phyloP scores from a whole-genome alignment of 1,140 invertebrate species.

The Eumaeus atala region DNA sequence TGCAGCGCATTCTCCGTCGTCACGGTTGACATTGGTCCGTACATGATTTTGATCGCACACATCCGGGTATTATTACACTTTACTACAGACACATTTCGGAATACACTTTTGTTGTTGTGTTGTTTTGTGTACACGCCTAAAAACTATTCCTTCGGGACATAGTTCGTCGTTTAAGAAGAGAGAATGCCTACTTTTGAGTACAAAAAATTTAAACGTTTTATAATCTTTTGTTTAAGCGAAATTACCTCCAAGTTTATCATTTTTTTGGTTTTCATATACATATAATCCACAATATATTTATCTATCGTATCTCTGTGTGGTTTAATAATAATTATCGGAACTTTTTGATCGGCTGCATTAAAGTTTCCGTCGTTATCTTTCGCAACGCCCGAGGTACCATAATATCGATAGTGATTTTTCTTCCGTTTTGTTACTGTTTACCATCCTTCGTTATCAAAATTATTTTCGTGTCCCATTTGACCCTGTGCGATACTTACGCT shows the following conservation, averaged over 20 bases:
- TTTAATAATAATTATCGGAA: slow-evolving; percentile 30
- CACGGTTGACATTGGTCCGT: too few relatives aligned
- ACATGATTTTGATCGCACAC: too few relatives aligned
- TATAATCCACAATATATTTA: slow-evolving; percentile 20
- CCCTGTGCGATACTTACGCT: too few relatives aligned
- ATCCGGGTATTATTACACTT: slow-evolving; percentile 4
- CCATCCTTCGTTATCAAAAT: neutral
- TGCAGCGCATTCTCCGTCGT: too few relatives aligned
- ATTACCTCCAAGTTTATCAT: slow-evolving; percentile 21
- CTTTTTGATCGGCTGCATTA: slow-evolving; percentile 24
- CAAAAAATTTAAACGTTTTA: slow-evolving; percentile 28
- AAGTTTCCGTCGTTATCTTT: slow-evolving; percentile 19
- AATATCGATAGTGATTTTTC: slow-evolving; percentile 3
- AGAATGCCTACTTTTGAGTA: slow-evolving; percentile 18
- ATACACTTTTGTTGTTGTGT: slow-evolving; percentile 10
- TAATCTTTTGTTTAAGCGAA: slow-evolving; percentile 17
- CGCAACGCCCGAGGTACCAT: slow-evolving; percentile 4
- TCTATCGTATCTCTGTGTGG: slow-evolving; percentile 19
- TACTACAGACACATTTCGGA: slow-evolving; percentile 13
- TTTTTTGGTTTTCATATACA: slow-evolving; percentile 23
- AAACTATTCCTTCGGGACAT: slow-evolving; percentile 29
- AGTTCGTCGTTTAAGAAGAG: slow-evolving; percentile 24
- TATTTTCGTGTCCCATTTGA: too few relatives aligned
- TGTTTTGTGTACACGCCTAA: slow-evolving; percentile 15
- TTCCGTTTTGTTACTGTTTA: neutral